Evolutionary conservation across 2,888 invertebrate genomes (phyloP).

Genomic region (Schrankia costaestrigalis): DNA sequence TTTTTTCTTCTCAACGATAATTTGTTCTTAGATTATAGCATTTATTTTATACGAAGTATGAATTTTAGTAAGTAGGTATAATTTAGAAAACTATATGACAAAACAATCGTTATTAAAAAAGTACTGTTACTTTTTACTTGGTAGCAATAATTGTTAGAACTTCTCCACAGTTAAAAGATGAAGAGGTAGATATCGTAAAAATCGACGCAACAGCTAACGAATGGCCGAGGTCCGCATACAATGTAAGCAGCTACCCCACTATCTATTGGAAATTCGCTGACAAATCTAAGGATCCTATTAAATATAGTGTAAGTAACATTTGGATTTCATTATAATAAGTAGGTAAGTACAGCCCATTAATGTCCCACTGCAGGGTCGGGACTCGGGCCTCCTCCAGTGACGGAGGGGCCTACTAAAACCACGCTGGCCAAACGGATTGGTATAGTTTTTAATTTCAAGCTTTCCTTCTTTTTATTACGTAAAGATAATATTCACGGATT

Average conservation of each 20-base stretch:
- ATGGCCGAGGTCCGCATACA: constrained; percentile 86
- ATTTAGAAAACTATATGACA: neutral
- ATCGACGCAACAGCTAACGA: constrained; percentile 97
- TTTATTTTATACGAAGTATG: neutral
- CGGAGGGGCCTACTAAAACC: no score
- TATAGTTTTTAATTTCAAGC: no score
- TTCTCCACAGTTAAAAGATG: constrained; percentile 81
- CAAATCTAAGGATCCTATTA: constrained; percentile 83
- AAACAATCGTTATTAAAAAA: neutral
- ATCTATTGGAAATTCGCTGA: constrained; percentile 92
- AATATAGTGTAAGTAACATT: constrained; percentile 86
- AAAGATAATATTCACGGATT: no score
- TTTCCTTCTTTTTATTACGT: no score
- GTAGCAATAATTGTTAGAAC: neutral
- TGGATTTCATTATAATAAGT: no score
- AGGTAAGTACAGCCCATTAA: no score
- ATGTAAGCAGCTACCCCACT: constrained; percentile 95
- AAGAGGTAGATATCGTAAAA: constrained; percentile 92
- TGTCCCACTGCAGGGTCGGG: no score
- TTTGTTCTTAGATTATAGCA: neutral
- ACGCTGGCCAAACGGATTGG: no score
- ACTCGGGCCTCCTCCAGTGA: no score
- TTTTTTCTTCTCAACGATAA: neutral
- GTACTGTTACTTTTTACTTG: neutral
- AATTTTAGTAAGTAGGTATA: no score